Evolutionary conservation across 2,113 vertebrate species (phyloP).

Genomic region (Cephalopholis sonnerati): DNA sequence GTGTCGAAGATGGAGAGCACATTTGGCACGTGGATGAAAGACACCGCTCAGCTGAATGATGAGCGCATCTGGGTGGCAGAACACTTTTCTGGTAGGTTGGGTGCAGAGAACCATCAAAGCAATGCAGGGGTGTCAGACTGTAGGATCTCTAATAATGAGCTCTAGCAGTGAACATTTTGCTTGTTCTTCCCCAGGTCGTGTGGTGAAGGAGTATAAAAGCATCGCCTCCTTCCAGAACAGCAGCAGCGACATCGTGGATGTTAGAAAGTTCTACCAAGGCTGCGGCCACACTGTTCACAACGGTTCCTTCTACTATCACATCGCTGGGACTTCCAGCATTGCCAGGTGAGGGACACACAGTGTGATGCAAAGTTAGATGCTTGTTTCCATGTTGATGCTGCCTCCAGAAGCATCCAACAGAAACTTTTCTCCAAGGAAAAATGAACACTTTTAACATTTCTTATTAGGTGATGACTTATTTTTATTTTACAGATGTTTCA

Average conservation of each 20-base stretch:
- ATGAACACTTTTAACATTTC: too few species aligned
- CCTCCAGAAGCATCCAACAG: too few species aligned
- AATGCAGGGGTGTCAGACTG: not conserved
- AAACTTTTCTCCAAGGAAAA: too few species aligned
- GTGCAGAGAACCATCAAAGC: not conserved
- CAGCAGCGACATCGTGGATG: constrained; percentile 85
- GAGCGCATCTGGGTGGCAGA: constrained; percentile 93
- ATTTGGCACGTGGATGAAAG: constrained; percentile 94
- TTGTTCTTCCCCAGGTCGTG: constrained; percentile 83
- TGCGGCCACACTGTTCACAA: constrained; percentile 92
- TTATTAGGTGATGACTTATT: too few species aligned
- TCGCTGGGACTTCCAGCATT: constrained; percentile 89
- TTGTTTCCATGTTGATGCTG: too few species aligned
- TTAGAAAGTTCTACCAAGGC: constrained; percentile 90
- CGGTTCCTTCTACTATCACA: constrained; percentile 93
- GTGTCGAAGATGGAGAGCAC: constrained; percentile 88
- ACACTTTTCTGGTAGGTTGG: constrained; percentile 92
- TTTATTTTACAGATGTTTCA: too few species aligned
- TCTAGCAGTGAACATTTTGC: not conserved
- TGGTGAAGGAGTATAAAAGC: constrained; percentile 89
- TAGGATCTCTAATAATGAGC: not conserved
- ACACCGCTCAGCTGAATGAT: constrained; percentile 86
- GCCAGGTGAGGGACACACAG: constrained; percentile 85
- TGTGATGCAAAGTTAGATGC: not conserved
- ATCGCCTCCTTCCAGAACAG: constrained; percentile 86